A percentile compares a stretch with the other conserved stretches of the same genome.
Conservation (phyloP, 2,888 invertebrate genomes). For the Myopa testacea region DNA sequence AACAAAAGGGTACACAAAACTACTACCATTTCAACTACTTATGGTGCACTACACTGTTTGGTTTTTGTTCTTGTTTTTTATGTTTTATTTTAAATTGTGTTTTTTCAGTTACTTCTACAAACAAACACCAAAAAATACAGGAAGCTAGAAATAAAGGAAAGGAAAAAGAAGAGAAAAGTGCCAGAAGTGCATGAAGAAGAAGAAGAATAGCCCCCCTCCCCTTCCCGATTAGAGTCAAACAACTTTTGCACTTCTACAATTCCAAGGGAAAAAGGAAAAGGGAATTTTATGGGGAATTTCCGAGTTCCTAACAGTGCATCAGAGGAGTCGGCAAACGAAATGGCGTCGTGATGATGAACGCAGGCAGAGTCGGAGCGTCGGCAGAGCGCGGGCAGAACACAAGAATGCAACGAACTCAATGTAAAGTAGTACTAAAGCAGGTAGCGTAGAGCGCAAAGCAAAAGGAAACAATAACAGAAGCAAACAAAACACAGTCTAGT, state of each 20-base stretch:
- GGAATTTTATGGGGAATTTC: constrained; percentile 26
- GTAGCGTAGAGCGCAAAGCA: neutral
- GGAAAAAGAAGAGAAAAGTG: neutral
- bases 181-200: neutral
- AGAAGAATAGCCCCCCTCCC: neutral
- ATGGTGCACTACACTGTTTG: neutral
- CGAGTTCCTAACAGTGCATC: constrained; percentile 23
- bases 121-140: constrained; percentile 4
- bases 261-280: constrained; percentile 12
- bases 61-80: neutral
- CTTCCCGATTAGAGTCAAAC: no score
- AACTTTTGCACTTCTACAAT: constrained; percentile 22
- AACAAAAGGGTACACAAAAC: neutral
- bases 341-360: no score
- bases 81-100: neutral
- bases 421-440: constrained; percentile 19
- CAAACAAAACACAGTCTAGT: neutral
- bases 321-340: neutral
- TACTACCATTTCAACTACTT: constrained; percentile 20
- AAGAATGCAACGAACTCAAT: constrained; percentile 31
- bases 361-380: neutral
- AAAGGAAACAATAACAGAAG: neutral
- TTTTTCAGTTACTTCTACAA: constrained; percentile 13
- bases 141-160: constrained; percentile 4
- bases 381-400: neutral